A percentile compares a stretch with the other conserved stretches of the same genome.
phyloP scores from a whole-genome alignment of 2,888 invertebrate genomes.

The Volucella inflata region DNA sequence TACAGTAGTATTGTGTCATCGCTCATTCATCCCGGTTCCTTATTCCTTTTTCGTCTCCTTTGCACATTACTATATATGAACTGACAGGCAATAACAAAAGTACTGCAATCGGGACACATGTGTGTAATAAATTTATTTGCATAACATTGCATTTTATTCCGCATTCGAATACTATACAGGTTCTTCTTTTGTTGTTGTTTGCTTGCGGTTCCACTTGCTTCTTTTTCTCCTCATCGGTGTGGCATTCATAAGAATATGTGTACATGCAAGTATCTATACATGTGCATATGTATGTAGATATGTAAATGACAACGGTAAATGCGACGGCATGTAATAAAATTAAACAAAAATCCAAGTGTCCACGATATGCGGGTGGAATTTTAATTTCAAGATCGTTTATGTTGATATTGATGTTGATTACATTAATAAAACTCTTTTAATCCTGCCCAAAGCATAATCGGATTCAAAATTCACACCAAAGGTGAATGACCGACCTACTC shows the following conservation, averaged over 20 bases:
- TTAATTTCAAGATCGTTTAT: constrained; percentile 48
- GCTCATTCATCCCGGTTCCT: constrained; percentile 16
- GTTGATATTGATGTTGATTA: neutral
- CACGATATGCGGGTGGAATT: constrained; percentile 52
- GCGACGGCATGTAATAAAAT: constrained; percentile 28
- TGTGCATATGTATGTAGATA: constrained; percentile 5
- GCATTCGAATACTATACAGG: constrained; percentile 30
- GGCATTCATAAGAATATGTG: too few relatives aligned
- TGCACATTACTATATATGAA: constrained; percentile 11
- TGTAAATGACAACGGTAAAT: constrained; percentile 12
- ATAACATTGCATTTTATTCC: constrained; percentile 65
- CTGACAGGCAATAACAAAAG: constrained; percentile 48
- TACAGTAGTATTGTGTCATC: constrained; percentile 71
- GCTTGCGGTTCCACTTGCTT: constrained; percentile 30
- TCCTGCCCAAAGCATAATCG: constrained; percentile 23
- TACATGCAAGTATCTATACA: neutral
- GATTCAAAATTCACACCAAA: constrained; percentile 55
- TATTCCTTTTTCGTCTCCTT: constrained; percentile 26
- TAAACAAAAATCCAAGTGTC: constrained; percentile 22
- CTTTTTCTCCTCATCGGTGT: neutral
- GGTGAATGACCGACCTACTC: constrained; percentile 85
- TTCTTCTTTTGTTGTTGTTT: constrained; percentile 34
- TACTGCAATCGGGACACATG: constrained; percentile 38
- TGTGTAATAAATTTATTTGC: constrained; percentile 70
- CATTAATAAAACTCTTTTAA: constrained; percentile 36